Conservation (phyloP, 2,797 vertebrate genomes). For the Poeciliopsis paucimaculata region DNA sequence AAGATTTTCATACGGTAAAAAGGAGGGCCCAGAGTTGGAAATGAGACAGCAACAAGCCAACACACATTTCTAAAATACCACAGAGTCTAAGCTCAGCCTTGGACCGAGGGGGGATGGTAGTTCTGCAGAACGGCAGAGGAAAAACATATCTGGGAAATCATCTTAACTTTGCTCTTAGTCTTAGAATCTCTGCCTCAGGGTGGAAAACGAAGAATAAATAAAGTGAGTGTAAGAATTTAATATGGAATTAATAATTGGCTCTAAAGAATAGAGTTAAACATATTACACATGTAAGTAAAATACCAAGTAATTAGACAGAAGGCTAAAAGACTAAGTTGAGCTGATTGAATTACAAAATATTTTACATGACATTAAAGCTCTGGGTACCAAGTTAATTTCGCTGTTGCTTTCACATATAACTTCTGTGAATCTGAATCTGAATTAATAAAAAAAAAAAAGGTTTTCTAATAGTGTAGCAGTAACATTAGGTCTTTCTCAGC, state of each 20-base stretch:
- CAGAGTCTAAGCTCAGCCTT: conserved; percentile 40
- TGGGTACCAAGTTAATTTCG: neutral
- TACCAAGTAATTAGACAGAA: neutral
- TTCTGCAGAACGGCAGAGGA: neutral
- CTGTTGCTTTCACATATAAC: neutral
- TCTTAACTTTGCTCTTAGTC: conserved; percentile 29
- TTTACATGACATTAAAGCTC: neutral
- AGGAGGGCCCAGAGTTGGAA: conserved; percentile 5
- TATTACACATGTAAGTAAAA: neutral
- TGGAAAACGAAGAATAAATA: conserved; percentile 14
- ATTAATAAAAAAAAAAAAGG: neutral
- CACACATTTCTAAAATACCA: conserved; percentile 68
- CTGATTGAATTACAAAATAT: neutral
- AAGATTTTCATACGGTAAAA: neutral
- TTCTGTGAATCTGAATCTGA: neutral
- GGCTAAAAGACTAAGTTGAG: neutral
- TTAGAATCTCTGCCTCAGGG: conserved; percentile 12
- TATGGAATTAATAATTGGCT: neutral
- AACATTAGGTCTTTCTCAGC: neutral
- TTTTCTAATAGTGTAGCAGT: neutral
- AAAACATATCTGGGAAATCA: conserved; percentile 22
- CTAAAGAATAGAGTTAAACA: neutral
- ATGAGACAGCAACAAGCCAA: conserved; percentile 28
- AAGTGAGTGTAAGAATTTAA: neutral
- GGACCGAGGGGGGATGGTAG: neutral